Evolutionary conservation across 2,888 invertebrate species (phyloP), one percentile per base, ranked within the genome.

Genomic region (Melitaea athalia): DNA sequence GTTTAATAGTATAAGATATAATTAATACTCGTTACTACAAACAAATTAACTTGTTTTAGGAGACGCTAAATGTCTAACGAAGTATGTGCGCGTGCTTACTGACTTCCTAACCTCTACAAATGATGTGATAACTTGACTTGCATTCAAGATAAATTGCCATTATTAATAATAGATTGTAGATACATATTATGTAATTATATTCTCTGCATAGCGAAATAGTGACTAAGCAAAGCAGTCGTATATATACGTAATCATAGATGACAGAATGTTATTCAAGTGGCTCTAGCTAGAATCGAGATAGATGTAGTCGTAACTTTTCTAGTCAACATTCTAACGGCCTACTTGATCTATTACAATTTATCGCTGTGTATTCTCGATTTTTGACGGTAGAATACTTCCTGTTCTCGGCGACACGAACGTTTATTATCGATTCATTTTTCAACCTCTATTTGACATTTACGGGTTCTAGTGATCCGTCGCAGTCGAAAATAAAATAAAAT

Each of bases 81-180:
- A 73, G 65, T 68, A 66, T 49, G 31, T 53, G 64, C 74, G 71
- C 74, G 72, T 71, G 67, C 63, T 67, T 60, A 72, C 43, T 70
- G 67, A 68, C 68, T 55, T 61, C 57, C 59, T 70, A 70, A 72
- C 72, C 74, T 74, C 55, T 63, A 59, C 45, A 55, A 33, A 33
- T 55, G 61, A 64, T 67, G 59, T 47, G 63, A 61, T 70, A 71
- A 50, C 63, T 63, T 63, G 42, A 59, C 61, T 71, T 63, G 68
- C 42, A 59, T 65, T 59, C 59, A 43, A 65, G 45, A 55, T 63
- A 53, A 49, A 57, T 15, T n/a, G 11, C 0, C 31, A 10, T 15
- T 14, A 47, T 24, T 47, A 55, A 53, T 42, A 42, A 63, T 50
- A 52, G 42, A 38, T 31, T 47, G n/a, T 33, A 59, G 24, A 24